Conservation (phyloP, 2,113 vertebrate species). For the Fregata magnificens region DNA sequence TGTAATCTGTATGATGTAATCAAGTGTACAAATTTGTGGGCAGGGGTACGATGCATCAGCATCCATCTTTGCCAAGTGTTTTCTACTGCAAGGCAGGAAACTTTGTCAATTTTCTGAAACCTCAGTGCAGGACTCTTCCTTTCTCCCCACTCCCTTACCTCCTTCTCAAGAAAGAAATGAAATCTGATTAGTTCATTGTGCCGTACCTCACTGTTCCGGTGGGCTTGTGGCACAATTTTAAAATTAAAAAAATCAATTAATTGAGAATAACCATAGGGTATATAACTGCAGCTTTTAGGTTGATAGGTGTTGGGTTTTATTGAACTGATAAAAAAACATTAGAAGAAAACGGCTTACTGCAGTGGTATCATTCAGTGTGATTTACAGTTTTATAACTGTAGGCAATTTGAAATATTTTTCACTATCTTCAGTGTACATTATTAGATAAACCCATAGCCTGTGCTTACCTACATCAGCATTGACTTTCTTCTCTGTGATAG, state of each 20-base stretch:
- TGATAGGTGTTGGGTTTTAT: conserved; percentile 39
- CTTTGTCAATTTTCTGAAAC: background rate
- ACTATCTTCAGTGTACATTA: background rate
- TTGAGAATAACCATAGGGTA: background rate
- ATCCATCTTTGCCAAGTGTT: background rate
- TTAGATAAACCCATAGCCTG: conserved; percentile 25
- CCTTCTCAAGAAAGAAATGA: background rate
- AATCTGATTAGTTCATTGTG: background rate
- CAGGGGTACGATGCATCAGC: background rate
- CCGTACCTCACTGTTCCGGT: background rate
- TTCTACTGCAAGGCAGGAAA: background rate
- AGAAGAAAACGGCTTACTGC: background rate
- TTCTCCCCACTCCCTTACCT: background rate
- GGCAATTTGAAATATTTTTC: conserved; percentile 47
- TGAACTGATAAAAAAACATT: conserved; percentile 26
- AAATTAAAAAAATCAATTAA: background rate
- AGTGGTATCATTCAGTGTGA: background rate
- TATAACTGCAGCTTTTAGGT: background rate
- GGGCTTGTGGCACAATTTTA: background rate
- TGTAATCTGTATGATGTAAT: background rate
- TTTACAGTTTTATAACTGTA: conserved; percentile 48
- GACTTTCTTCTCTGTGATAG: background rate
- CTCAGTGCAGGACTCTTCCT: background rate
- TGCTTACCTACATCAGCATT: background rate
- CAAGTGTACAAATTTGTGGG: too few species aligned